These are phyloP conservation scores for Caenorhabditis briggsae DNA, from an alignment of 1,140 invertebrate species.

Conservation along the genomic window DNA sequence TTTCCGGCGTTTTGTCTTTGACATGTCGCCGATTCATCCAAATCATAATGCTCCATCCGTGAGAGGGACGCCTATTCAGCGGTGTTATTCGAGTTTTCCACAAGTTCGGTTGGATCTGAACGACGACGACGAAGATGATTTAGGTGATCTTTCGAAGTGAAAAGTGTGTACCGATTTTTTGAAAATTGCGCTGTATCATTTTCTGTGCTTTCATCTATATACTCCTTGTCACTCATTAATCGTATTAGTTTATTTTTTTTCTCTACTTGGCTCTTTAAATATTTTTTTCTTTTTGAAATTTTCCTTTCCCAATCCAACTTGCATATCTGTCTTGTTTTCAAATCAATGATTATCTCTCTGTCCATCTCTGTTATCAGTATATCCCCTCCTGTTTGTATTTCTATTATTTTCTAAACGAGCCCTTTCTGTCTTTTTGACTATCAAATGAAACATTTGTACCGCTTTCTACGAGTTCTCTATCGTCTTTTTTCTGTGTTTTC, in stretches of 20 bases:
- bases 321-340: background rate
- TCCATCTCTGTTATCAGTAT: background rate
- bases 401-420: background rate
- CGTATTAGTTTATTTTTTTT: background rate
- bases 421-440: too few species aligned
- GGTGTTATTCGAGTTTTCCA: slow-evolving; percentile 22
- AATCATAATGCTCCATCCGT: background rate
- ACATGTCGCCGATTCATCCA: slow-evolving; percentile 47
- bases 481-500: too few species aligned
- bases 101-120: slow-evolving; percentile 21
- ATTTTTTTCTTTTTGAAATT: background rate
- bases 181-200: background rate
- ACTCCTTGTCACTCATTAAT: background rate
- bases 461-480: too few species aligned
- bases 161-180: too few species aligned
- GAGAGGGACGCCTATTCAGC: slow-evolving; percentile 2
- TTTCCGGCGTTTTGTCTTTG: slow-evolving; percentile 9
- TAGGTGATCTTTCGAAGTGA: background rate
- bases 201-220: slow-evolving; percentile 30
- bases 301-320: background rate
- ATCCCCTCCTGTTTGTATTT: background rate
- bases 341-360: background rate
- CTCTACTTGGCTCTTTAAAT: background rate
- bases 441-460: too few species aligned
- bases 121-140: slow-evolving; percentile 5